Evolutionary conservation across 2,797 vertebrate species (phyloP), one percentile per base, ranked within the genome.

Genomic region (Sebastes variabilis): DNA sequence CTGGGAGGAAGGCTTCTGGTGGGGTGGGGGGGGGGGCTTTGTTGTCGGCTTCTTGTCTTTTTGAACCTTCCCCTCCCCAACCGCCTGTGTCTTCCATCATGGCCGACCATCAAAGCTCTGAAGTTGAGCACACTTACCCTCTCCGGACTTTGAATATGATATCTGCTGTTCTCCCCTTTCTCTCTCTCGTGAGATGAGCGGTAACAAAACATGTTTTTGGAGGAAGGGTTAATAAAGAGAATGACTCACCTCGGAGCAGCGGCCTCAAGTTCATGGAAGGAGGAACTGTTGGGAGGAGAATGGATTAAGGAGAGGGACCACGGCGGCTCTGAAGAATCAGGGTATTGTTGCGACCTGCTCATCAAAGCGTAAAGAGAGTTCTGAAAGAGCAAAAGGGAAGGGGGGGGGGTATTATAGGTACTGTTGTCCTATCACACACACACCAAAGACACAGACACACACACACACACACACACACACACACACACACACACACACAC

Each of bases 261-360:
- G 86, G 82, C 83, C 70, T 92, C 89, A 94, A 93, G 92, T 94
- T 93, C 89, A 92, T 46, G 52, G 86, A 82, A 80, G 16, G 77
- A 85, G 79, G 76, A 81, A 69, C 46, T 34, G 62, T 49, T 71
- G 69, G 81, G 52, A 83, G 79, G 83, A 88, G 72, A 80, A 70
- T 32, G 88, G 90, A 94, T 95, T 93, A 92, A 84, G 80, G 75
- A 81, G 82, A 86, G 64, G 69, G 64, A 75, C 75, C 22, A 13
- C 72, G 79, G 82, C 27, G 72, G 84, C 72, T 87, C 59, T 66
- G 71, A 90, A 94, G 93, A 95, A 93, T 92, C 32, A 11, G 64
- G 24, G 88, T 85, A 87, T 96, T 95, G 91, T 94, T 93, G 87
- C 10, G 36, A 83, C 71, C 62, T 80, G 87, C 85, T 93, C 89